A percentile compares a stretch with the other conserved stretches of the same genome.
phyloP scores from a whole-genome alignment of 2,797 vertebrate genomes.

The Tapirus indicus region DNA sequence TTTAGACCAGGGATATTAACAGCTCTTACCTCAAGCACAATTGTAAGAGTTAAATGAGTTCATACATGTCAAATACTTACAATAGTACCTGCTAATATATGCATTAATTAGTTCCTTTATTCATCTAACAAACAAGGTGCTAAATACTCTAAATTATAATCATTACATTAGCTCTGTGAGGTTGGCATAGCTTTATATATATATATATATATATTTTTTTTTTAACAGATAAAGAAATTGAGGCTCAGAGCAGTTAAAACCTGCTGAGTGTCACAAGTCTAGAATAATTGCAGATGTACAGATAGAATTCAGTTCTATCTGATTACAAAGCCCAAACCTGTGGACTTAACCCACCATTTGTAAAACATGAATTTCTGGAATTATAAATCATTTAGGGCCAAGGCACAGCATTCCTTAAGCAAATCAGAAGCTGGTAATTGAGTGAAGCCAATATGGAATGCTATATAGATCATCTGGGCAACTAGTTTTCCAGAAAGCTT shows the following conservation, averaged over 20 bases:
- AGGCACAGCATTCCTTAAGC: not conserved
- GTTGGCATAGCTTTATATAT: not conserved
- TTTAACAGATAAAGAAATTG: not conserved
- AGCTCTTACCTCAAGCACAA: not conserved
- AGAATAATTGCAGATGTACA: not conserved
- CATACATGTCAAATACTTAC: not conserved
- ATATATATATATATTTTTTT: not conserved
- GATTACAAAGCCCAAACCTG: not conserved
- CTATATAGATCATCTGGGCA: not conserved
- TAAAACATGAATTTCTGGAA: not conserved
- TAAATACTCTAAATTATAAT: not conserved
- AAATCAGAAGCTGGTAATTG: not conserved
- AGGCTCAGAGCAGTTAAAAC: not conserved
- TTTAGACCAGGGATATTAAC: not conserved
- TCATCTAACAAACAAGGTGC: not conserved
- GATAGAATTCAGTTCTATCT: not conserved
- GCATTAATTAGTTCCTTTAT: slow-evolving; percentile 1
- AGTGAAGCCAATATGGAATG: not conserved
- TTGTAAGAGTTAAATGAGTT: slow-evolving; percentile 31
- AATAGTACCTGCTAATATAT: not conserved
- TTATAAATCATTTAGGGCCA: not conserved
- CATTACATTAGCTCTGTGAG: not conserved
- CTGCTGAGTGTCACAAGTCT: not conserved
- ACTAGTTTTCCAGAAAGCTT: not conserved
- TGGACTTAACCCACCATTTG: not conserved